Percentiles rank a stretch among this genome's conserved stretches.
Evolutionary conservation across 2,888 invertebrate species (phyloP).

Genomic region (Lasioglossum vierecki): DNA sequence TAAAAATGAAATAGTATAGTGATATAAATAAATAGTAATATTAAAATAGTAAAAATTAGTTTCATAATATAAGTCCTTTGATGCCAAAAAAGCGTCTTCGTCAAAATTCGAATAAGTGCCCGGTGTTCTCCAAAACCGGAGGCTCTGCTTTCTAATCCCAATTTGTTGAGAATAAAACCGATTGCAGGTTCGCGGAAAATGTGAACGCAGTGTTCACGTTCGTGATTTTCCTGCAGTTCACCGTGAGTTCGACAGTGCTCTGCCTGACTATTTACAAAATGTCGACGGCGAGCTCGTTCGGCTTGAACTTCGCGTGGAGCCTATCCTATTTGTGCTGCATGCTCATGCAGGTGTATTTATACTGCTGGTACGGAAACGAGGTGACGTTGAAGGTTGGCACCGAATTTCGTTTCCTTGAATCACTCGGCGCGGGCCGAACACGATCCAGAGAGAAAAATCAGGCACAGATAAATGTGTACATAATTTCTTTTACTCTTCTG

Average conservation of each 20-base stretch:
- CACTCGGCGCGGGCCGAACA: neutral
- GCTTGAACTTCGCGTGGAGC: slow-evolving; percentile 50
- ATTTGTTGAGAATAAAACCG: neutral
- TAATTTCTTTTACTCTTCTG: neutral
- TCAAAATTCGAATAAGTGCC: too few species aligned
- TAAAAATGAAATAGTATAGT: too few species aligned
- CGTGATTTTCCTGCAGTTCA: slow-evolving; percentile 63
- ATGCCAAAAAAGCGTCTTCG: too few species aligned
- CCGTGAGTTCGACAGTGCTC: slow-evolving; percentile 58
- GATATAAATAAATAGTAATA: too few species aligned
- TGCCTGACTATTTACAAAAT: slow-evolving; percentile 60
- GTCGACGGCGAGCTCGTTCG: slow-evolving; percentile 43
- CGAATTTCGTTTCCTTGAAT: slow-evolving; percentile 18
- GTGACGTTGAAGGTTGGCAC: slow-evolving; percentile 65
- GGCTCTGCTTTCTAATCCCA: too few species aligned
- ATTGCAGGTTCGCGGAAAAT: slow-evolving; percentile 44
- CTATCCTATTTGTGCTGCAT: slow-evolving; percentile 57
- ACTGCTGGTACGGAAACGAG: slow-evolving; percentile 77
- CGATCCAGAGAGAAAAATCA: slow-evolving; percentile 1
- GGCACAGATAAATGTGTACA: neutral
- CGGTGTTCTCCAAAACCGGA: too few species aligned
- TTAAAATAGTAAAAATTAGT: too few species aligned
- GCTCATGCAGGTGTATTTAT: slow-evolving; percentile 73
- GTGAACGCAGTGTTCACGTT: slow-evolving; percentile 53
- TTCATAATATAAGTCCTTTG: too few species aligned